Percentiles rank a stretch among this genome's conserved stretches.
phyloP scores from a whole-genome alignment of 2,888 invertebrate species.

The Ophion obscuratus region DNA sequence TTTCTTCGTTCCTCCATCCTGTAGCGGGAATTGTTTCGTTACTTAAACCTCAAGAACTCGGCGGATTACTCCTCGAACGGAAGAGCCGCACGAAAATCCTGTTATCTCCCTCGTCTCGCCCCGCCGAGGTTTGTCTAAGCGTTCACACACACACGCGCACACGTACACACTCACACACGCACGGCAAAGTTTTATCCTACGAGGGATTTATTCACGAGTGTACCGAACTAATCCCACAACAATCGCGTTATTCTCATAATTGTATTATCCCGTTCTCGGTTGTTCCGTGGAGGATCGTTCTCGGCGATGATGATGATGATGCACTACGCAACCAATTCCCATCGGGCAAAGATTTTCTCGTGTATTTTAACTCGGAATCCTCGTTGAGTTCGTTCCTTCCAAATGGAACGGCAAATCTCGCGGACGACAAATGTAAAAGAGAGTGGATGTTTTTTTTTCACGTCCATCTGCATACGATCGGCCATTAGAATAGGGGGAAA shows the following conservation, averaged over 20 bases:
- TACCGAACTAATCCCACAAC: conserved; percentile 47
- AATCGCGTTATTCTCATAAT: conserved; percentile 63
- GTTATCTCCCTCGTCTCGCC: conserved; percentile 2
- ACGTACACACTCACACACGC: too few relatives aligned
- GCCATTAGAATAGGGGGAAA: too few relatives aligned
- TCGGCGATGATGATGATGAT: not conserved
- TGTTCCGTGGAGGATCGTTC: conserved; percentile 1
- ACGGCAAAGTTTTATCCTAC: conserved; percentile 18
- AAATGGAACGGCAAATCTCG: too few relatives aligned
- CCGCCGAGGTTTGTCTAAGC: not conserved
- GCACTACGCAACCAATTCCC: conserved; percentile 51
- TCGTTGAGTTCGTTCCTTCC: too few relatives aligned
- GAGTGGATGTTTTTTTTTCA: too few relatives aligned
- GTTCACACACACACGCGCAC: not conserved
- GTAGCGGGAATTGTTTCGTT: conserved; percentile 3
- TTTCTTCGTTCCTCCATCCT: not conserved
- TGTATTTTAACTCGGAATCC: not conserved
- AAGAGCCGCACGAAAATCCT: conserved; percentile 17
- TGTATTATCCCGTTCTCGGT: conserved; percentile 52
- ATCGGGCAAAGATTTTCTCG: conserved; percentile 44
- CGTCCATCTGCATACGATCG: too few relatives aligned
- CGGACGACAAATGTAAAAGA: too few relatives aligned
- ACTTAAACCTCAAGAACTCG: conserved; percentile 16
- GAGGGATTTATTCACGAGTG: conserved; percentile 50
- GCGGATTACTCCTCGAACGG: conserved; percentile 4